Percentiles rank a stretch among this genome's conserved stretches.
Evolutionary conservation across 2,113 vertebrate genomes (phyloP).

Genomic region (Psettodes erumei): DNA sequence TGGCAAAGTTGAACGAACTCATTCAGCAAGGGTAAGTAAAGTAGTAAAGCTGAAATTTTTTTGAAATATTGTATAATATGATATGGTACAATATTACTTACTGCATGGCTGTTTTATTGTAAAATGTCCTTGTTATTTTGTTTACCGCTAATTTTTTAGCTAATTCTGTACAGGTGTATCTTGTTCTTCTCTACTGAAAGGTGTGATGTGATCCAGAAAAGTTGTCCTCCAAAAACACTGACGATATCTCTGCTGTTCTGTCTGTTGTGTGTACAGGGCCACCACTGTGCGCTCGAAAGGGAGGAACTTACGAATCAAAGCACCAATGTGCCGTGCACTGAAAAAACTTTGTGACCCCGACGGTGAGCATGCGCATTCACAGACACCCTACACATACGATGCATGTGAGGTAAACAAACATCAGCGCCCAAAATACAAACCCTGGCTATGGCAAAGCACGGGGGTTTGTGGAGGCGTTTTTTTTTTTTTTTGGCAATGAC

Average conservation of each 20-base stretch:
- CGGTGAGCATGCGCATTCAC: constrained; percentile 80
- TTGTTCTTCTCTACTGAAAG: neutral
- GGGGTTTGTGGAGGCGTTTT: constrained; percentile 46
- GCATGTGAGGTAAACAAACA: constrained; percentile 31
- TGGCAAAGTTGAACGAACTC: constrained; percentile 95
- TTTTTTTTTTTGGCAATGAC: constrained; percentile 50
- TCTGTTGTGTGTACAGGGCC: constrained; percentile 84
- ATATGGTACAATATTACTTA: neutral
- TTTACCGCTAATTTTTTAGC: neutral
- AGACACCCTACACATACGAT: neutral
- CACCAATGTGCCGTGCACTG: constrained; percentile 96
- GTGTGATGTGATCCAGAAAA: neutral
- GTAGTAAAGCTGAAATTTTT: neutral
- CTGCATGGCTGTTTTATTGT: neutral
- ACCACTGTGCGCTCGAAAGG: constrained; percentile 98
- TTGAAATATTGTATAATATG: neutral
- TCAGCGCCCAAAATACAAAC: constrained; percentile 21
- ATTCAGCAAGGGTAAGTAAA: constrained; percentile 95
- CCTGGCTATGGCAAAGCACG: neutral
- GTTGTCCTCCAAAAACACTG: neutral
- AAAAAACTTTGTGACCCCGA: constrained; percentile 99
- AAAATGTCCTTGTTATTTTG: neutral
- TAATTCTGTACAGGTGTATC: neutral
- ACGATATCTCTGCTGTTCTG: neutral
- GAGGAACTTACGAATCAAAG: constrained; percentile 96